These are phyloP conservation scores for Hassar affinis DNA, from an alignment of 2,113 vertebrate species.

Conservation along the genomic window DNA sequence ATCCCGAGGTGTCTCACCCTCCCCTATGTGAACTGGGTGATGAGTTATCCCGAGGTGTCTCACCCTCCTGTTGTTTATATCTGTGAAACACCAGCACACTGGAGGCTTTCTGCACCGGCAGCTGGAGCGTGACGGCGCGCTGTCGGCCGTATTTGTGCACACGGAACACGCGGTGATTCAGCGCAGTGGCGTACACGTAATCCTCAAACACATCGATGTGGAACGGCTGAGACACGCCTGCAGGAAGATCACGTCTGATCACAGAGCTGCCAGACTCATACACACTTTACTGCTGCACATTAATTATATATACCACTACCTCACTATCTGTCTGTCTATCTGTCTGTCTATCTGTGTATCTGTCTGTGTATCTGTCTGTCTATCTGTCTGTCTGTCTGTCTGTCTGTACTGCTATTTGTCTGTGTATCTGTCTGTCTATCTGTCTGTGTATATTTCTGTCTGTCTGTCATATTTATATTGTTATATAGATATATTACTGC, in stretches of 20 bases:
- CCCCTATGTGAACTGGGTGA: neutral
- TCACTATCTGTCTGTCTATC: no score
- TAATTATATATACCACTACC: neutral
- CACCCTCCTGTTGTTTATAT: constrained; percentile 83
- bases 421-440: neutral
- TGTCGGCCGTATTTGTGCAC: constrained; percentile 81
- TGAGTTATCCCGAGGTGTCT: constrained; percentile 52
- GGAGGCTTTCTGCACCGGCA: constrained; percentile 79
- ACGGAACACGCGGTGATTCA: constrained; percentile 79
- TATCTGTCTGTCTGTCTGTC: neutral
- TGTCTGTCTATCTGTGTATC: neutral
- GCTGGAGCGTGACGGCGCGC: constrained; percentile 72
- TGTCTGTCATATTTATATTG: no score
- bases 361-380: neutral
- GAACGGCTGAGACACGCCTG: constrained; percentile 82
- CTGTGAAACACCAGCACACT: constrained; percentile 81
- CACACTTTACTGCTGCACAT: neutral
- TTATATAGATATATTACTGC: no score
- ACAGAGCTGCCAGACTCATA: neutral
- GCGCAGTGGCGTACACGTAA: constrained; percentile 82
- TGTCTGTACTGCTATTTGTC: neutral
- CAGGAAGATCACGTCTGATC: neutral
- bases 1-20: neutral
- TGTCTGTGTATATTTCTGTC: no score
- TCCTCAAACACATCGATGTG: constrained; percentile 87